Base-by-base conservation (phyloP, 2,797 vertebrate species). In the Melanotaenia boesemani region DNA sequence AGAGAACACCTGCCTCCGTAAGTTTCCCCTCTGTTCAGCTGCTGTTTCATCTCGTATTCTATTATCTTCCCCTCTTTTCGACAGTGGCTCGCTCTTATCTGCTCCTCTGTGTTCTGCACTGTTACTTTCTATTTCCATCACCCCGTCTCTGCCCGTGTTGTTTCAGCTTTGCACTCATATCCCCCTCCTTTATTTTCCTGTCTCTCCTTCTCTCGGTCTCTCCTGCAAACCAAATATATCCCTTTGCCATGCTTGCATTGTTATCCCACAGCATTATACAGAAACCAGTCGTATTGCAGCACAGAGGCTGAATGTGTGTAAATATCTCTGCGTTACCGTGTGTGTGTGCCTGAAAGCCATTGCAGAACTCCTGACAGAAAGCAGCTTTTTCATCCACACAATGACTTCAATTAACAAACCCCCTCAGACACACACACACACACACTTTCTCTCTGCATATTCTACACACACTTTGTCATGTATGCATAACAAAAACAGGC, bases 1-100 rank as follows among this genome's bases (percentile, higher is more conserved):
- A 15, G 96, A 97, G 85, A 98, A 98, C 84, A 94, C 84, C 52
- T 98, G 97, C 91, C 96, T 98, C 79, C 96, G 97, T 98, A 67
- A 96, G 97, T 91, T 1, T 16, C 0, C 9, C 74, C 57, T 5
- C 34, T 12, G 6, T 3, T 6, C 65, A 0, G 48, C 62, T 30
- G 24, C 52, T 12, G 26, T 37, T 48, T 26, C 26, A 56, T 41
- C 59, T 18, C 16, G 39, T 62, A 3, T 20, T 41, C 9, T 24
- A 57, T 20, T 26, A 52, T 57, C 24, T 28, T 12, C 44, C 44
- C 0, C 36, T 36, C 20, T 37, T 3, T 44, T 6, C 64, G 63
- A 0, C 24, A 63, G 4, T 6, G 10, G 28, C 5, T 41, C 11
- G 13, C 8, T 50, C 26, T 63, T 22, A 28, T 69, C 62, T 48